Percentiles rank a stretch among this genome's conserved stretches.
Conservation (phyloP, 2,888 invertebrate species). For the Blastobasis lacticolella region DNA sequence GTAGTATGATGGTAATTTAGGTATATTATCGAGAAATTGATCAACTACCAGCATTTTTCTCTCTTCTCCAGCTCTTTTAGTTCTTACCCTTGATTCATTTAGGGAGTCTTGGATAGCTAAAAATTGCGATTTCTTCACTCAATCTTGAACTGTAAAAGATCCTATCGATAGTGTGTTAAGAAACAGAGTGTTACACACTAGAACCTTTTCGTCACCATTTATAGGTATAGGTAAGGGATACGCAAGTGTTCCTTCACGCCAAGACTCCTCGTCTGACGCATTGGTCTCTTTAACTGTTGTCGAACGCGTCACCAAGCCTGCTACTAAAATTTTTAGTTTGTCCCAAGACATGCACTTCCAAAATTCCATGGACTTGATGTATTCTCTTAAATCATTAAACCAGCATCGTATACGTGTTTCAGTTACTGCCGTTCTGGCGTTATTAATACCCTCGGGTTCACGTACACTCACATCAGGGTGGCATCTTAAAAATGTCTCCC, state of each 20-base stretch:
- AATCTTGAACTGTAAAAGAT: constrained; percentile 14
- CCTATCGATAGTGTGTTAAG: constrained; percentile 15
- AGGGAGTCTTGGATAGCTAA: constrained; percentile 3
- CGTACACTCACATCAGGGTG: constrained; percentile 4
- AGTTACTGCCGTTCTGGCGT: constrained; percentile 6
- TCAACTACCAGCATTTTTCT: constrained; percentile 1
- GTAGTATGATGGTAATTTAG: constrained; percentile 21
- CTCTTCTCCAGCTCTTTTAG: neutral
- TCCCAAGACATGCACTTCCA: constrained; percentile 4
- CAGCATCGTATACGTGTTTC: neutral
- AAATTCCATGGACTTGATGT: too few relatives aligned
- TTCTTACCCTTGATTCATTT: neutral
- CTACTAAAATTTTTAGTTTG: constrained; percentile 2
- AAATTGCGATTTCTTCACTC: constrained; percentile 12
- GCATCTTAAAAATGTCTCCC: constrained; percentile 9
- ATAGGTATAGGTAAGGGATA: constrained; percentile 1
- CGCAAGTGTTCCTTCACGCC: neutral
- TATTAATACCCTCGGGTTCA: constrained; percentile 6
- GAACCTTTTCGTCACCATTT: constrained; percentile 8
- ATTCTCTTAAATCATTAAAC: too few relatives aligned
- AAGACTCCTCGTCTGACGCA: too few relatives aligned
- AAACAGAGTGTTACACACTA: constrained; percentile 16
- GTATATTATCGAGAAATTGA: constrained; percentile 13
- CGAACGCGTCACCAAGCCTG: constrained; percentile 1
- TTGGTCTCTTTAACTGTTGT: too few relatives aligned